Base-by-base conservation (phyloP, 2,888 invertebrate genomes). In the Gandaritis pyraliata region DNA sequence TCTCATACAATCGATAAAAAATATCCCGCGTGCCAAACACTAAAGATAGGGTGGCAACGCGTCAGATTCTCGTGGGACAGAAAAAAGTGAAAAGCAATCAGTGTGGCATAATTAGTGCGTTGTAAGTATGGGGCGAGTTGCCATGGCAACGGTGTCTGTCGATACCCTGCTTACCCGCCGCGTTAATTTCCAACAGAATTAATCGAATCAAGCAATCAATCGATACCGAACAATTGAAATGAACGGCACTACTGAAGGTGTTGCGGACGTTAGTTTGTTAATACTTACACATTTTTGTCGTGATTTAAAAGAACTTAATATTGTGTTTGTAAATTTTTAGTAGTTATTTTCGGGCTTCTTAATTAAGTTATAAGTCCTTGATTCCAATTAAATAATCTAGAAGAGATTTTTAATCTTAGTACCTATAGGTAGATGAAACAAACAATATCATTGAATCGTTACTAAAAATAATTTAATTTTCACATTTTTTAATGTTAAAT, bases 31-130 rank as follows among this genome's bases (percentile, higher is more conserved):
- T 72, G 77, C 76, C 80, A 75, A 83, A 77, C 83, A 81, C 84
- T 87, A 77, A 77, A 79, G 82, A 86, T 86, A 85, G 91, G 90
- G 90, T 87, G 88, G 88, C 57, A 54, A 39, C 54, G 58, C 86
- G 84, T 85, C 86, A 85, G 85, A 81, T 86, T 88, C 91, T 90
- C 86, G 82, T 87, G 83, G 91, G 90, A 90, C 83, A 86, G 78
- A 86, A 90, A 85, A 90, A 91, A 88, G 88, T 88, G 86, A 88
- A 92, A 91, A 90, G 92, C 92, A 92, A 92, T 92, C 92, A 92
- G 88, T 90, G 92, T 88, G 90, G 89, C 87, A 90, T 92, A 92
- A 92, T 92, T 92, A 92, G 92, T 91, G 90, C 85, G 90, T 89
- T 85, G 89, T 88, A 85, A 88, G 89, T 90, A 90, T 92, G 86